Base-by-base conservation (phyloP, 2,113 vertebrate genomes). In the Pelobates fuscus region DNA sequence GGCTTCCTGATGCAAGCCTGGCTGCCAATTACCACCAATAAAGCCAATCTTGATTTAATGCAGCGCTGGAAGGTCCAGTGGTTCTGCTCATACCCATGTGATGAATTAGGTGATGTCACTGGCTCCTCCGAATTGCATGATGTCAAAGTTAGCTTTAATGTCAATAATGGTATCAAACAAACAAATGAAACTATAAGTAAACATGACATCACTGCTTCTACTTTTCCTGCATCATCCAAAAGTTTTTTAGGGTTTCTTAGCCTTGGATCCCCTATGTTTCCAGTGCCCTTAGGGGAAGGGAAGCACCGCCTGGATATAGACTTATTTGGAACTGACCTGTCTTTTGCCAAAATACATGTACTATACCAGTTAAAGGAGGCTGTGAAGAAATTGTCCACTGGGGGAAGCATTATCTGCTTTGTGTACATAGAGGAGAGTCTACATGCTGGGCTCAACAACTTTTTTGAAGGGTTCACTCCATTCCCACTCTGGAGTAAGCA, bases 221-320 rank as follows among this genome's bases (percentile, higher is more conserved):
- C 29, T 20, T 10, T 23, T 30, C 20, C 37, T 44, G 21, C 12
- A 17, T 67, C 43, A 11, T 15, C 5, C 11, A 17, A 4, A 6
- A 17, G 1, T 23, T 27, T 49, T 25, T 88, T 89, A 18, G 80
- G 81, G 2, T 87, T 92, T 78, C 89, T 83, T 75, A 93, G 91
- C 74, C 85, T 93, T 18, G 90, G 90, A 63, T 89, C 90, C 59
- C 88, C 86, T 78, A 90, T 91, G 1, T 89, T 89, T 79, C 80
- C 57, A 41, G 86, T 93, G 32, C 92, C 92, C 37, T 88, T 91
- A 17, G 89, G 88, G 26, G 85, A 92, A 0, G 84, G 90, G 77
- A 89, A 88, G 86, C 89, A 88, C 70, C 90, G 91, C 79, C 85
- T 93, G 67, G 91, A 91, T 81, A 91, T 93, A 30, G 91, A 93